These are phyloP conservation scores for Allophyes oxyacanthae DNA, from an alignment of 2,888 invertebrate species.

Conservation along the genomic window DNA sequence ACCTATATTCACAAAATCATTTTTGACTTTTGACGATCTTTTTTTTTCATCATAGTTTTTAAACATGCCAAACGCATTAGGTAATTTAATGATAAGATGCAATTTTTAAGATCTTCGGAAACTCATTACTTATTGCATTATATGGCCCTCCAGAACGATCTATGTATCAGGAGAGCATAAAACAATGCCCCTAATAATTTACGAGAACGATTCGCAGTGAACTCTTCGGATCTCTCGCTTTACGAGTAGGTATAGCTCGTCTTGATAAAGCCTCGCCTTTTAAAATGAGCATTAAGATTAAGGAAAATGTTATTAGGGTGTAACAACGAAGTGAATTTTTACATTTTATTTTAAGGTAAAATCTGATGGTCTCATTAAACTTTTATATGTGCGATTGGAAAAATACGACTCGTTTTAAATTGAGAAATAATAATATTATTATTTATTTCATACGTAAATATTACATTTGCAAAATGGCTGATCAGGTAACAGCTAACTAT, in stretches of 20 bases:
- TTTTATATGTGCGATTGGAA: background rate
- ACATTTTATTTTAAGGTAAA: slow-evolving; percentile 23
- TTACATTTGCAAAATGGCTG: too few relatives aligned
- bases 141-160: slow-evolving; percentile 76
- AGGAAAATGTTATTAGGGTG: slow-evolving; percentile 67
- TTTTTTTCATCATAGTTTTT: too few relatives aligned
- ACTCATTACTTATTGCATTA: slow-evolving; percentile 71
- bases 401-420: too few relatives aligned
- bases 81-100: too few relatives aligned
- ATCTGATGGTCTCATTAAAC: slow-evolving; percentile 2
- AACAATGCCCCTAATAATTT: slow-evolving; percentile 82
- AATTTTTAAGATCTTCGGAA: slow-evolving; percentile 63
- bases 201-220: slow-evolving; percentile 63
- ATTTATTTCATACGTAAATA: too few relatives aligned
- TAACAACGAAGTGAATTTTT: slow-evolving; percentile 51
- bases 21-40: too few relatives aligned
- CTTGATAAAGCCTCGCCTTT: slow-evolving; percentile 73
- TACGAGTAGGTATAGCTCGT: slow-evolving; percentile 60
- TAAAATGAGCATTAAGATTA: slow-evolving; percentile 78
- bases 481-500: too few relatives aligned
- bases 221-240: slow-evolving; percentile 70
- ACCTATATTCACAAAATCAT: too few relatives aligned
- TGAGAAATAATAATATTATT: too few relatives aligned
- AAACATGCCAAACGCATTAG: too few relatives aligned
- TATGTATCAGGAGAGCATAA: slow-evolving; percentile 83